Conservation (phyloP, 2,797 vertebrate species). For the Podarcis lilfordi region DNA sequence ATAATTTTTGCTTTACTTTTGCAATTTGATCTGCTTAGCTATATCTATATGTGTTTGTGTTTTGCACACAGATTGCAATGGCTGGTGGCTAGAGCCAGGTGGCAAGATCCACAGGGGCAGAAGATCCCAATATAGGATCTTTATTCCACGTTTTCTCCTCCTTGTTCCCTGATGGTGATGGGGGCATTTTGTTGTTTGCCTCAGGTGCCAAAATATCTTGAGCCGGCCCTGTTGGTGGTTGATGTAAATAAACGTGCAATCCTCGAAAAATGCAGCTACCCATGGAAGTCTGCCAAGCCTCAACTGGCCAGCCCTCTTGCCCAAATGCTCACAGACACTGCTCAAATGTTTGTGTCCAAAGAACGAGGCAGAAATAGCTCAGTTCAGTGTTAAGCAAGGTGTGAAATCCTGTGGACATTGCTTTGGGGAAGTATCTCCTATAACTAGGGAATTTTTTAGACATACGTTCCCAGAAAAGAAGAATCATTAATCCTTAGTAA, state of each 20-base stretch:
- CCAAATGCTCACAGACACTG: not conserved
- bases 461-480: not conserved
- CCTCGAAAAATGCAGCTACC: not conserved
- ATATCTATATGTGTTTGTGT: too few relatives aligned
- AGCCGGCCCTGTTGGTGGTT: too few relatives aligned
- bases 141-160: too few relatives aligned
- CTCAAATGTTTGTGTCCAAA: conserved; percentile 5
- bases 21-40: too few relatives aligned
- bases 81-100: too few relatives aligned
- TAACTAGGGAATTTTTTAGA: not conserved
- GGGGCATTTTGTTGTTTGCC: too few relatives aligned
- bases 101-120: too few relatives aligned
- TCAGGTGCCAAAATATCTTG: too few relatives aligned
- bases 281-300: not conserved
- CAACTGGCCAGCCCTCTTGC: not conserved
- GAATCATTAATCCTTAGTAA: not conserved
- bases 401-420: not conserved
- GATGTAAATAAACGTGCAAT: not conserved
- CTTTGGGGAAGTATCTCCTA: not conserved
- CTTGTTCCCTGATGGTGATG: too few relatives aligned
- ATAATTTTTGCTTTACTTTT: too few relatives aligned
- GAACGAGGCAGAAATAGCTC: not conserved
- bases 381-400: not conserved
- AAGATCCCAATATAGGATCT: too few relatives aligned
- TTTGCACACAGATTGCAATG: too few relatives aligned